A percentile compares a stretch with the other conserved stretches of the same genome.
Evolutionary conservation across 2,888 invertebrate species (phyloP).

Genomic region (Ophion costatus): DNA sequence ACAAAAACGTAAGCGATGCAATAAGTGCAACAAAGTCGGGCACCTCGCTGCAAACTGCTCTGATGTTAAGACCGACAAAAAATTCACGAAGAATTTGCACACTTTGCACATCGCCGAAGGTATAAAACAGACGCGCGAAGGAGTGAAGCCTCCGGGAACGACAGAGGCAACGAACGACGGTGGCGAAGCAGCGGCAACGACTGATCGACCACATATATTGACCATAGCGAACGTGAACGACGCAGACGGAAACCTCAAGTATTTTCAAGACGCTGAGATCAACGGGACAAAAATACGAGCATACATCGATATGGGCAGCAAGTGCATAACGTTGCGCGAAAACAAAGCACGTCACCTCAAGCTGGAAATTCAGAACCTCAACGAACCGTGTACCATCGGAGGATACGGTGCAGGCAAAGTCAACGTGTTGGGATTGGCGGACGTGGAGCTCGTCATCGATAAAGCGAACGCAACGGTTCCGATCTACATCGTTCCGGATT

Average conservation of each 20-base stretch:
- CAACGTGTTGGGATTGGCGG: background rate
- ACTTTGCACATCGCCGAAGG: constrained; percentile 32
- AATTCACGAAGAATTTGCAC: constrained; percentile 29
- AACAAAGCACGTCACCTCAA: constrained; percentile 8
- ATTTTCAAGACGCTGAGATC: constrained; percentile 38
- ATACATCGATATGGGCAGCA: constrained; percentile 41
- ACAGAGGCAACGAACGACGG: constrained; percentile 3
- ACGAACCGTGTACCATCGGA: constrained; percentile 20
- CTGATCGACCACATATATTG: constrained; percentile 24
- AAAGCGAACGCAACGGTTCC: constrained; percentile 6
- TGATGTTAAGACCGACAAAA: constrained; percentile 10
- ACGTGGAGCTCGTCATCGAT: constrained; percentile 29
- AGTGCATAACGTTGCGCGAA: constrained; percentile 37
- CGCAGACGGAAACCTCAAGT: constrained; percentile 42
- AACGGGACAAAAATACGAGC: constrained; percentile 37
- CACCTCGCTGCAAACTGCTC: constrained; percentile 37
- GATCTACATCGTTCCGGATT: constrained; percentile 28
- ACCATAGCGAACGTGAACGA: constrained; percentile 32
- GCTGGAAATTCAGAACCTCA: background rate
- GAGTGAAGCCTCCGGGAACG: background rate
- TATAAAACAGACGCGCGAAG: background rate
- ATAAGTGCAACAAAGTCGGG: constrained; percentile 45
- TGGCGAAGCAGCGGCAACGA: background rate
- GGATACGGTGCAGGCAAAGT: constrained; percentile 20
- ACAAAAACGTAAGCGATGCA: constrained; percentile 44